A percentile compares a stretch with the other conserved stretches of the same genome.
Evolutionary conservation across 1,140 invertebrate genomes (phyloP).

Genomic region (Andrena cerasifolii): DNA sequence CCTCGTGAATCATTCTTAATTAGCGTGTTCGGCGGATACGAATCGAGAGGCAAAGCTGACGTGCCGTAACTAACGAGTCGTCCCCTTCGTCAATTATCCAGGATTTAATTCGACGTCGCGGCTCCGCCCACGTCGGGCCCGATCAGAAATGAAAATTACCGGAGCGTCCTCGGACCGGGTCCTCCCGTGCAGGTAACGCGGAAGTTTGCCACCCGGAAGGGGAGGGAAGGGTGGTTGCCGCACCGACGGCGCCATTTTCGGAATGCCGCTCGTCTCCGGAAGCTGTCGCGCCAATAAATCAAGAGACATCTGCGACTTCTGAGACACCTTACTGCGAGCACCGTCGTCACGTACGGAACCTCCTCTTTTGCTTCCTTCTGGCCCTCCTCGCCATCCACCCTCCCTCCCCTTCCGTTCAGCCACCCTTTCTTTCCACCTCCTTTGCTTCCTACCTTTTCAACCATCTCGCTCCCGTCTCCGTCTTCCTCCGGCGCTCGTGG

Average conservation of each 20-base stretch:
- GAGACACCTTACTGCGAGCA: conserved; percentile 64
- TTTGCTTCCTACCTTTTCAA: conserved; percentile 7
- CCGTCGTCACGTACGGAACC: conserved; percentile 66
- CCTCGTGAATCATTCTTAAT: conserved; percentile 64
- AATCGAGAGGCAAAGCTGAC: conserved; percentile 56
- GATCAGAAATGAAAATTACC: conserved; percentile 65
- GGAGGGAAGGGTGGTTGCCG: neutral
- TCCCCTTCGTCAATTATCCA: conserved; percentile 60
- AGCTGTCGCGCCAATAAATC: conserved; percentile 70
- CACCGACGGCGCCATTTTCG: conserved; percentile 61
- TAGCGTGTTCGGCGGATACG: conserved; percentile 47
- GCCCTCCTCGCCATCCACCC: conserved; percentile 15
- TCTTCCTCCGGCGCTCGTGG: neutral
- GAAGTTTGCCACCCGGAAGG: conserved; percentile 49
- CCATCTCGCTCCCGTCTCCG: conserved; percentile 1
- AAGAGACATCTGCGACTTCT: conserved; percentile 71
- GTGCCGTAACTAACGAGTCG: conserved; percentile 57
- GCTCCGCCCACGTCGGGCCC: neutral
- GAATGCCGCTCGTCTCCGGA: conserved; percentile 68
- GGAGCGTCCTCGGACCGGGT: neutral
- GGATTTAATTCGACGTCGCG: conserved; percentile 57
- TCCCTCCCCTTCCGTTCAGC: conserved; percentile 7
- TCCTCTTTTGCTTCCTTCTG: conserved; percentile 56
- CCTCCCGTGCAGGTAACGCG: conserved; percentile 49
- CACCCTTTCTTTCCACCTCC: conserved; percentile 15